Conservation (phyloP, 2,113 vertebrate genomes). For the Ahaetulla prasina region DNA sequence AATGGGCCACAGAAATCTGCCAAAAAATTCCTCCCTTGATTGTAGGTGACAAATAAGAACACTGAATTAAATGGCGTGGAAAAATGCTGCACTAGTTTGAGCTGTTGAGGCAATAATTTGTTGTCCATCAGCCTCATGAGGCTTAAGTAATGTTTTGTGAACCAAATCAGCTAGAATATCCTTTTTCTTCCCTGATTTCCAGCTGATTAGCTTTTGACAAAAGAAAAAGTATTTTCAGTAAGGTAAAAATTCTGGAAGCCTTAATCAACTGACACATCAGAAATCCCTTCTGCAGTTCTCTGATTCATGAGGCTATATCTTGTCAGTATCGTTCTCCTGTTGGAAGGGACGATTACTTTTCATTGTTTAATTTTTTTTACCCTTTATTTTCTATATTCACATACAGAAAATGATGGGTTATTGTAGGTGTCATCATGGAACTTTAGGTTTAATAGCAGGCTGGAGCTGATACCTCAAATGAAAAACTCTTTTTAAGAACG, state of each 20-base stretch:
- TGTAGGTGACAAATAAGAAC: conserved; percentile 56
- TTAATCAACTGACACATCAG: conserved; percentile 45
- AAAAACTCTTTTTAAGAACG: not conserved
- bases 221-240: conserved; percentile 56
- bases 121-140: conserved; percentile 62
- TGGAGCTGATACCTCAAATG: not conserved
- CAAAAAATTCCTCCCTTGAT: conserved; percentile 36
- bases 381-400: conserved; percentile 13
- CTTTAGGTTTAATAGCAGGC: conserved; percentile 21
- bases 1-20: conserved; percentile 2
- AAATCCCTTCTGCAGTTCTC: conserved; percentile 27
- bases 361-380: conserved; percentile 4
- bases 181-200: conserved; percentile 63
- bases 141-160: conserved; percentile 65
- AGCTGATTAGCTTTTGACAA: conserved; percentile 62
- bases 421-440: not conserved
- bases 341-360: conserved; percentile 26
- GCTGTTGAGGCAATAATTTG: conserved; percentile 65
- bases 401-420: conserved; percentile 7
- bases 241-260: conserved; percentile 46
- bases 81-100: conserved; percentile 56
- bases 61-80: conserved; percentile 59
- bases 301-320: not conserved
- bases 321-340: conserved; percentile 23
- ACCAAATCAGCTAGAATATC: conserved; percentile 59